Evolutionary conservation across 2,113 vertebrate species (phyloP), one percentile per base, ranked within the genome.

Genomic region (Hipposideros armiger): DNA sequence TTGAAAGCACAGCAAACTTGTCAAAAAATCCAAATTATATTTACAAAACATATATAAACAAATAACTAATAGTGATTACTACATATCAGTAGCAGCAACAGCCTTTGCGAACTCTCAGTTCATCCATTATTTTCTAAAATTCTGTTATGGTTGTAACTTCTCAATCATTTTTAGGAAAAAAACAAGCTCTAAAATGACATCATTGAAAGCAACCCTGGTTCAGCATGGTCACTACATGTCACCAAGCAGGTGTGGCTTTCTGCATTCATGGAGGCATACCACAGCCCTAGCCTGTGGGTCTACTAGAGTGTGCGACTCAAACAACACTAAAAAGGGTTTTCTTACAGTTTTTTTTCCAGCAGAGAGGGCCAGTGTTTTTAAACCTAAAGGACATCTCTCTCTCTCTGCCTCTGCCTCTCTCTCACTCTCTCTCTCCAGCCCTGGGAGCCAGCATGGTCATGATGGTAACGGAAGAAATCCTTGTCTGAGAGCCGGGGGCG

Each of bases 1-100:
- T 97, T 97, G 96, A 97, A 87, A 98, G 97, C 97, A 98, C 98
- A 98, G 98, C 97, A 98, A 97, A 97, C 84, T 96, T 98, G 97
- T 98, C 94, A 95, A 97, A 98, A 98, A 97, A 83, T 96, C 95
- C 96, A 97, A 97, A 97, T 98, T 97, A 93, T 97, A 97, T 93
- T 95, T 42, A 26, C 56, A 50, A 7, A 89, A 40, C 98, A 98
- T 97, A 98, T 97, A 97, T 97, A 98, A 97, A 50, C 47, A 50
- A 50, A 13, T 50, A 97, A 97, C 97, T 97, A 98, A 90, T 56
- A 97, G 97, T 96, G 1, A 94, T 95, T 93, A 95, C 95, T 96
- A 96, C 76, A 95, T 95, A 96, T 96, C 95, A 92, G 97, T 95
- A 97, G 96, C 96, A 97, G 97, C 96, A 98, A 97, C 87, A 97